Percentiles rank a stretch among this genome's conserved stretches.
These are phyloP conservation scores for Enteromius paludinosus DNA, from an alignment of 2,797 vertebrate species.

Conservation along the genomic window DNA sequence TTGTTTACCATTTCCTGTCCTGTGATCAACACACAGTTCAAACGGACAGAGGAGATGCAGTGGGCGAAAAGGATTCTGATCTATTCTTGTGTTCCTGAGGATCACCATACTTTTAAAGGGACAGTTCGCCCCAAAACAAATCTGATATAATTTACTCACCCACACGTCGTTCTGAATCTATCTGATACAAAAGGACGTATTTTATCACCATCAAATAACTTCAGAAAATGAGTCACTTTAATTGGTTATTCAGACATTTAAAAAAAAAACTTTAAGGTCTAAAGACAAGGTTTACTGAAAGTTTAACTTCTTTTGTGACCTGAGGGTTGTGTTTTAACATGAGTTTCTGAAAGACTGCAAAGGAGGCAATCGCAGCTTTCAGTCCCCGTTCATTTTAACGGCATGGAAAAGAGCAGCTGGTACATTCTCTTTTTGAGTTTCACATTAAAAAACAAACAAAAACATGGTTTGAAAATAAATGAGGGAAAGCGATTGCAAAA, in stretches of 20 bases:
- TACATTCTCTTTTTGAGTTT: not conserved
- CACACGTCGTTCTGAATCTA: not conserved
- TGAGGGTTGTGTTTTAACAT: not conserved
- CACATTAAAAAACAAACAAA: not conserved
- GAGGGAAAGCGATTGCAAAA: not conserved
- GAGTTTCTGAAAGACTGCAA: not conserved
- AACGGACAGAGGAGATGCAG: conserved; percentile 47
- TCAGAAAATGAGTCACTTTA: not conserved
- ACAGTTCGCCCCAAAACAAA: not conserved
- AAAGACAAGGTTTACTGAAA: not conserved
- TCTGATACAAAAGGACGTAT: not conserved
- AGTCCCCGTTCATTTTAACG: not conserved
- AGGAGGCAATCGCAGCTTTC: not conserved
- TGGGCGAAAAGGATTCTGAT: conserved; percentile 15
- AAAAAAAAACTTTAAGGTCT: not conserved
- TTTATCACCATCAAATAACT: not conserved
- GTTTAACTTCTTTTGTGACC: not conserved
- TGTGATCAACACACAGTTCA: conserved; percentile 68
- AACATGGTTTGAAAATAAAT: not conserved
- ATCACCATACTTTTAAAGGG: not conserved
- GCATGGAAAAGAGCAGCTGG: conserved; percentile 6
- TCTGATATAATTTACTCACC: not conserved
- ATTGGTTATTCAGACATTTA: too few species aligned
- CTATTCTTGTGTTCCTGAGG: not conserved
- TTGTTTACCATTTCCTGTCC: conserved; percentile 74